These are phyloP conservation scores for Leucozona laternaria DNA, from an alignment of 2,888 invertebrate genomes.

Conservation along the genomic window DNA sequence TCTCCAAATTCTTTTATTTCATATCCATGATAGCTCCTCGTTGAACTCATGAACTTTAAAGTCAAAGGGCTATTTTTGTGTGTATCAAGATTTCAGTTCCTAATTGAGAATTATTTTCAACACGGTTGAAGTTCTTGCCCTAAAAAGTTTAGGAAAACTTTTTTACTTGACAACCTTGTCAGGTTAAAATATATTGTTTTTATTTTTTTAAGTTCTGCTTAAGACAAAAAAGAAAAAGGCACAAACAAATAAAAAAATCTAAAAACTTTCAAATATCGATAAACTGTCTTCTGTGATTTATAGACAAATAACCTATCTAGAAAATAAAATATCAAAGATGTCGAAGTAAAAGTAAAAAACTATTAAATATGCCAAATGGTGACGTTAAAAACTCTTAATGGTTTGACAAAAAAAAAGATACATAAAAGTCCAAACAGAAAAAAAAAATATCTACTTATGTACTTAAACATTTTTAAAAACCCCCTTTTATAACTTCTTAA, in stretches of 20 bases:
- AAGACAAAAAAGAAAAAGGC: background rate
- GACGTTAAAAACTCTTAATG: background rate
- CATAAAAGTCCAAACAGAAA: background rate
- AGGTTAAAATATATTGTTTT: background rate
- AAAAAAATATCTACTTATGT: background rate
- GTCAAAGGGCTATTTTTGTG: background rate
- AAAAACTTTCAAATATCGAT: background rate
- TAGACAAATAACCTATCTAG: background rate
- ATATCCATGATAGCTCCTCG: background rate
- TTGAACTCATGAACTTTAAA: background rate
- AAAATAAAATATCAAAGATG: background rate
- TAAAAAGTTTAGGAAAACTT: background rate
- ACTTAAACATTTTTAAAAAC: background rate
- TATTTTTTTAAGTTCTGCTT: background rate
- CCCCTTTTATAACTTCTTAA: slow-evolving; percentile 20
- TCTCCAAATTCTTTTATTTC: background rate
- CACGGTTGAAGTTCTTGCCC: background rate
- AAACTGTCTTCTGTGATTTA: background rate
- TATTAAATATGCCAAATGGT: background rate
- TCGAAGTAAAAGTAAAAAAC: background rate
- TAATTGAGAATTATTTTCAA: background rate
- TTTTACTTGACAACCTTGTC: background rate
- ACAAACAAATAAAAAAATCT: background rate
- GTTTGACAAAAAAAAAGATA: background rate
- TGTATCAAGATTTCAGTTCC: background rate